Conservation (phyloP, 2,113 vertebrate genomes). For the Terrapene triunguis region DNA sequence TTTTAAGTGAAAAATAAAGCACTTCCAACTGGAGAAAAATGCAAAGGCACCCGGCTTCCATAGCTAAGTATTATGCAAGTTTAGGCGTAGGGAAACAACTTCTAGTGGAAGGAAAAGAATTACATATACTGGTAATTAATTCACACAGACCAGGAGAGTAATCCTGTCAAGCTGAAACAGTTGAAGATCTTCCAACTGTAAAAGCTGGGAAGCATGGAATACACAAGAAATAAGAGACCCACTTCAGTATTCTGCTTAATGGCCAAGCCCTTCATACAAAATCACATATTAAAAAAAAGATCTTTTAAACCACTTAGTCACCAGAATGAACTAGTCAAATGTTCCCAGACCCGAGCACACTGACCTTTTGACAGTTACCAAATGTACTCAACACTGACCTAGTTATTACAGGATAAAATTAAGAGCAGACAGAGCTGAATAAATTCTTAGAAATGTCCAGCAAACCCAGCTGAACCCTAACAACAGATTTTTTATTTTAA, state of each 20-base stretch:
- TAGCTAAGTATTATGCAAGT: neutral
- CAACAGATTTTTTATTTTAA: neutral
- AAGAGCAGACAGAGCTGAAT: neutral
- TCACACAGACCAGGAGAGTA: neutral
- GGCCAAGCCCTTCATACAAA: neutral
- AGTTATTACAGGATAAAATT: neutral
- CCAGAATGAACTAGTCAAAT: constrained; percentile 12
- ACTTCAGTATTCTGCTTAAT: neutral
- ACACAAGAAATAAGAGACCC: rapidly evolving
- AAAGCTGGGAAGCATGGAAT: neutral
- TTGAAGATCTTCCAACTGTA: neutral
- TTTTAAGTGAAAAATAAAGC: neutral
- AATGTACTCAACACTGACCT: neutral
- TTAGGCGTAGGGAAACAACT: constrained; percentile 14
- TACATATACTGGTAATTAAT: neutral
- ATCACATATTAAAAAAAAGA: neutral
- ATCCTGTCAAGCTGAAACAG: neutral
- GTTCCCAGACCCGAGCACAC: constrained; percentile 7
- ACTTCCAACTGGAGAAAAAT: neutral
- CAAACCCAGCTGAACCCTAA: neutral
- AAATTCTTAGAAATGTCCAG: neutral
- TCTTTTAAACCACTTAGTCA: constrained; percentile 9
- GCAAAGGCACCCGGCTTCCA: neutral
- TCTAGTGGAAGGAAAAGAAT: neutral
- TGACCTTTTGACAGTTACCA: neutral